Evolutionary conservation across 2,888 invertebrate genomes (phyloP), one percentile per base, ranked within the genome.

Genomic region (Epinotia brunnichana): DNA sequence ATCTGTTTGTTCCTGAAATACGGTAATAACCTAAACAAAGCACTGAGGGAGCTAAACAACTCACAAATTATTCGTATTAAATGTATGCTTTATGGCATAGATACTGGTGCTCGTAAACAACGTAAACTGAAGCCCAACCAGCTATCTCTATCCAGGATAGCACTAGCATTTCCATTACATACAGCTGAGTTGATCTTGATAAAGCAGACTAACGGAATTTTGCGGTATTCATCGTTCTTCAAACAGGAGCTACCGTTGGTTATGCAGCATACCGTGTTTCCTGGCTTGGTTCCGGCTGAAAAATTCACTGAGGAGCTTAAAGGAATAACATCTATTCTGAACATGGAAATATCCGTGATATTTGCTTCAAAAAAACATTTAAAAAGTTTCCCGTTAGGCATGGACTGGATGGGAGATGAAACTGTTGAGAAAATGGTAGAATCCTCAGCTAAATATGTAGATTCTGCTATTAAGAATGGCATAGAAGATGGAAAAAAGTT

Each of bases 251-350:
- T 57, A 0, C 57, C 59, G 1, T 59, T 59, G 17, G 5, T 59
- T 17, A 59, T 59, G 59, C 59, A 59, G 10, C 59, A 59, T 35
- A 39, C 35, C 1, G 35, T 59, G n/a, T 57, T 57, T n/a, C 29
- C 29, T 29, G 57, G 35, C 9, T 57, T 57, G 9, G n/a, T 57
- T 9, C 57, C 59, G 10, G 17, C n/a, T 11, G 11, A 59, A 13
- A 35, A 59, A 10, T 59, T 59, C 11, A 59, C 35, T 17, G 3
- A 59, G 17, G 59, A 59, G 3, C 35, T 59, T 10, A 35, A 17
- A 17, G 41, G 3, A 17, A 51, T n/a, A 17, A 17, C n/a, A 9
- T 9, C 17, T 2, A 51, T 51, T 17, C 17, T 51, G 17, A 51
- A 51, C 51, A 51, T 51, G 51, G 51, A 51, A 17, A 51, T 51